Base-by-base conservation (phyloP, 1,140 invertebrate species). In the Anthonomus grandis region DNA sequence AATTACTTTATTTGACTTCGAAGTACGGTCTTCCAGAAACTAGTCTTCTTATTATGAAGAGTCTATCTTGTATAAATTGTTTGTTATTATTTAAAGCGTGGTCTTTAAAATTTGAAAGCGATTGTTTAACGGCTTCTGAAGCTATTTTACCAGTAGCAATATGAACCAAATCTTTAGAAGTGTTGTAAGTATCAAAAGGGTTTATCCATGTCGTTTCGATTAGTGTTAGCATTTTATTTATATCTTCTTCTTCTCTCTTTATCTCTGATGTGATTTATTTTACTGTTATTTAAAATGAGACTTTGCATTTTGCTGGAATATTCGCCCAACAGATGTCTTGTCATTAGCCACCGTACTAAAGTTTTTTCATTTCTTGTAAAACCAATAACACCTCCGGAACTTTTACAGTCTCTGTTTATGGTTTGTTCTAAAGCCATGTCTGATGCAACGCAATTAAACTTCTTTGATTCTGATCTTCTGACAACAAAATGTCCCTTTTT, bases 391-490 rank as follows among this genome's bases (percentile, higher is more conserved):
- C 27, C 27, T 8, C 27, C 27, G 6, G 27, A 31, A 31, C 27
- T 31, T 31, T 31, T 31, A 31, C 27, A 31, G 27, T 31, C 27
- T 31, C 27, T 31, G n/a, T 31, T 31, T 8, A 31, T n/a, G 6
- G 27, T 31, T 31, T 31, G 27, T n/a, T n/a, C 27, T 8, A 31
- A n/a, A 8, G 27, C 27, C 27, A 31, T 31, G n/a, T 41, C 38
- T 13, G 38, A 22, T 42, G 4, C 49, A 42, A 52, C 49, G 24
- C 49, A 52, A 52, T 52, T 52, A 25, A 52, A 52, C 42, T 42
- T 23, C 24, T 42, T 42, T 10, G 39, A 17, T 12, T 42, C 19
- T 12, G 49, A 42, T 44, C 27, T 52, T 17, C 27, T 13, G 12
- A 52, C 49, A 41, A 52, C 49, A 44, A 52, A 52, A 45, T 52